Evolutionary conservation across 1,140 invertebrate genomes (phyloP).

Genomic region (Triops cancriformis): DNA sequence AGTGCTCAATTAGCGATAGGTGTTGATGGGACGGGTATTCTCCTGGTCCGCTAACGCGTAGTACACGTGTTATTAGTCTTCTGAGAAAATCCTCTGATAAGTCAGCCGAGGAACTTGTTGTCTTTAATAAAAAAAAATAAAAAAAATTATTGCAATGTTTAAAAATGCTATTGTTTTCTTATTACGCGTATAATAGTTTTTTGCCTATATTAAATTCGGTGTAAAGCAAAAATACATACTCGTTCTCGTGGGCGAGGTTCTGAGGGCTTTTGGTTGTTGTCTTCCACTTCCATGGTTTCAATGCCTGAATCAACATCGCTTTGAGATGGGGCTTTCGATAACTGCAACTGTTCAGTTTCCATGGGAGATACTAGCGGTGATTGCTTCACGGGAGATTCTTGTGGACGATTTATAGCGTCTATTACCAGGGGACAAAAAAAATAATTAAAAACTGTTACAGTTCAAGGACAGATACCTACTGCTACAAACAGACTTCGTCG

Average conservation of each 20-base stretch:
- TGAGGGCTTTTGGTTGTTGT: conserved; percentile 34
- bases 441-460: conserved; percentile 31
- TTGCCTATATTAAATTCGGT: too few species aligned
- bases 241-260: conserved; percentile 37
- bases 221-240: too few species aligned
- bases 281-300: conserved; percentile 65
- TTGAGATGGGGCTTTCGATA: conserved; percentile 34
- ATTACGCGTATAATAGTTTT: too few species aligned
- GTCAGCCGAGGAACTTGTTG: conserved; percentile 48
- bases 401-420: conserved; percentile 31
- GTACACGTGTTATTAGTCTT: conserved; percentile 50
- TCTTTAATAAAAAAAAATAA: conserved; percentile 25
- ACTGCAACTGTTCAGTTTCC: conserved; percentile 19
- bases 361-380: conserved; percentile 14
- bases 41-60: conserved; percentile 42
- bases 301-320: conserved; percentile 63
- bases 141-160: too few species aligned
- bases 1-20: conserved; percentile 2
- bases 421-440: conserved; percentile 30
- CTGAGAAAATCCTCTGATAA: conserved; percentile 53
- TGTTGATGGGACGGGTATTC: conserved; percentile 7
- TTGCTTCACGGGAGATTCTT: conserved; percentile 28
- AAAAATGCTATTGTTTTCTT: too few species aligned
- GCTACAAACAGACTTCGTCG: conserved; percentile 37
- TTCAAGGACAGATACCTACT: neutral